Evolutionary conservation across 2,113 vertebrate genomes (phyloP).

Genomic region (Seriola quinqueradiata): DNA sequence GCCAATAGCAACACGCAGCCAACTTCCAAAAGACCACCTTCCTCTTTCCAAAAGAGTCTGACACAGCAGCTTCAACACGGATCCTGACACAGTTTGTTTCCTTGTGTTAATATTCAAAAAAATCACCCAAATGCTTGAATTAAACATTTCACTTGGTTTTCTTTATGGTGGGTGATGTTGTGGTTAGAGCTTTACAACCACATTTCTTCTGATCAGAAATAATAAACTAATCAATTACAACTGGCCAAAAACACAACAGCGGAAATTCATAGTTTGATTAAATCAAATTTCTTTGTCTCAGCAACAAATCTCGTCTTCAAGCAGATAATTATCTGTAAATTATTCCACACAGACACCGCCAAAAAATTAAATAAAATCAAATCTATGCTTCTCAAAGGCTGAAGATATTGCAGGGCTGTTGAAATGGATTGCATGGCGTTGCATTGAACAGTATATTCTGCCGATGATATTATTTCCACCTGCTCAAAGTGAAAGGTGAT

Average conservation of each 20-base stretch:
- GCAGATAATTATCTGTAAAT: neutral
- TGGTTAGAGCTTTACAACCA: neutral
- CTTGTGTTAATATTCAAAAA: neutral
- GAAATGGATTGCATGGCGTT: neutral
- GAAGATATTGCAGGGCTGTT: too few species aligned
- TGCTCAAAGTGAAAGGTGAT: neutral
- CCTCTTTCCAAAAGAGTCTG: slow-evolving; percentile 58
- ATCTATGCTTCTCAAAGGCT: neutral
- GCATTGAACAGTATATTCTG: neutral
- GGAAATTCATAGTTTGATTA: neutral
- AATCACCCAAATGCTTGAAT: neutral
- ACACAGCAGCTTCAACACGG: neutral
- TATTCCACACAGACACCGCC: neutral
- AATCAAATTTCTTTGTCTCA: neutral
- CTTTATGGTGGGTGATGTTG: neutral
- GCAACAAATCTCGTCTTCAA: neutral
- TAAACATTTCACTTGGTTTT: neutral
- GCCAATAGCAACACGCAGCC: slow-evolving; percentile 38
- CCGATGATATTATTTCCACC: neutral
- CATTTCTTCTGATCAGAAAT: neutral
- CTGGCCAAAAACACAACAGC: neutral
- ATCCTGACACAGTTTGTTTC: neutral
- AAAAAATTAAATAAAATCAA: neutral
- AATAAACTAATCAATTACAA: neutral
- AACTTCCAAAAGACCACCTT: slow-evolving; percentile 56